Base-by-base conservation (phyloP, 2,797 vertebrate species). In the Zonotrichia albicollis region DNA sequence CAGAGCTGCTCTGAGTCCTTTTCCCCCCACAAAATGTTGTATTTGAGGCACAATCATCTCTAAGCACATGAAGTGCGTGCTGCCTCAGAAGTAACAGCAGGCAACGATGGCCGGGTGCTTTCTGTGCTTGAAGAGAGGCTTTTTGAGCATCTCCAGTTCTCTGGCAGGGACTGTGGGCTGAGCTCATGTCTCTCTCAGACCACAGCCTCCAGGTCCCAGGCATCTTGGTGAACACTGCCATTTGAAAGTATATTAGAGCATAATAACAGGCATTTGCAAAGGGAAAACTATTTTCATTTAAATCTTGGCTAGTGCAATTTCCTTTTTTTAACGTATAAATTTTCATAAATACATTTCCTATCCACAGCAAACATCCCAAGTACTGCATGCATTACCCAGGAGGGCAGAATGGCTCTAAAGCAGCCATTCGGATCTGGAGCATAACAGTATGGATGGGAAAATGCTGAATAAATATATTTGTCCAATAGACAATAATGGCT, bases 361-460 rank as follows among this genome's bases (percentile, higher is more conserved):
- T 96, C 90, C 91, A 89, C 78, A 3, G 94, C 93, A 96, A 94
- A 96, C 79, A 91, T 96, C 93, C 81, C 87, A 81, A 95, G 87
- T 32, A 78, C 66, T 78, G 84, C 46, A 53, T 85, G 91, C 55
- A 76, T 95, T 94, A 96, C 96, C 93, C 96, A 68, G 84, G 96
- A 97, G 96, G 91, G 87, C 46, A 88, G 86, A 97, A 97, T 85
- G 93, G 94, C 92, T 96, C 96, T 97, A 96, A 96, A 97, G 94
- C 94, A 94, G 76, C 93, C 94, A 84, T 96, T 96, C 89, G 36
- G 91, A 93, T 95, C 78, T 91, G 92, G 86, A 96, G 85, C 94
- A 87, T 91, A 96, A 95, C 91, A 90, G 90, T 96, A 96, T 94
- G 93, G 94, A 96, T 94, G 87, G 80, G 77, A 93, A 93, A 97